Evolutionary conservation across 2,113 vertebrate species (phyloP), one percentile per base, ranked within the genome.

Genomic region (Myocastor coypus): DNA sequence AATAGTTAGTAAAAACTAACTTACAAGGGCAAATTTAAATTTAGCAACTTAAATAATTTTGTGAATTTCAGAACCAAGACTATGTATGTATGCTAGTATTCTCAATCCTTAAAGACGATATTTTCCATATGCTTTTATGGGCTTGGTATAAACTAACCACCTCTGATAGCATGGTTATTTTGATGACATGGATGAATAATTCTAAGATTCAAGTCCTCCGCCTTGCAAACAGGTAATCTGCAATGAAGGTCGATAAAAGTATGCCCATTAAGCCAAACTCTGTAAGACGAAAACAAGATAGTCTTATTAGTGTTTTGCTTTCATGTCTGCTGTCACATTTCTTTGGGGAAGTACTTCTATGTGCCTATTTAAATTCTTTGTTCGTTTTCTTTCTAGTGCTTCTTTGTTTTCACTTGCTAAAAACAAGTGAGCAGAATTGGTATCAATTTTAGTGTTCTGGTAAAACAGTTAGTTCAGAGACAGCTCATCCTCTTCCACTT

Each of bases 131-230:
- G 89, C 73, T 94, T 96, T 93, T 91, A 94, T 68, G 94, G 83
- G 87, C 93, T 89, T 90, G 16, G 17, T 93, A 64, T 96, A 94
- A 98, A 34, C 28, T 89, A 96, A 84, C 28, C 75, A 73, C 83
- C 94, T 97, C 52, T 86, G 90, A 96, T 95, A 96, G 96, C 84
- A 96, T 95, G 89, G 94, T 80, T 19, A 75, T 96, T 97, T 97
- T 97, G 96, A 98, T 98, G 97, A 96, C 93, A 97, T 73, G 90
- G 94, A 97, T 97, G 95, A 98, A 97, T 94, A 91, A 78, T 98
- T 95, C 94, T 95, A 97, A 98, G 97, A 98, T 97, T 97, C 91
- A 96, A 98, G 91, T 91, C 95, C 97, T 98, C 75, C 93, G 98
- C 95, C 96, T 46, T 92, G 85, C 87, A 97, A 97, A 98, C 63